Evolutionary conservation across 2,797 vertebrate genomes (phyloP).

Genomic region (Knipowitschia caucasica): DNA sequence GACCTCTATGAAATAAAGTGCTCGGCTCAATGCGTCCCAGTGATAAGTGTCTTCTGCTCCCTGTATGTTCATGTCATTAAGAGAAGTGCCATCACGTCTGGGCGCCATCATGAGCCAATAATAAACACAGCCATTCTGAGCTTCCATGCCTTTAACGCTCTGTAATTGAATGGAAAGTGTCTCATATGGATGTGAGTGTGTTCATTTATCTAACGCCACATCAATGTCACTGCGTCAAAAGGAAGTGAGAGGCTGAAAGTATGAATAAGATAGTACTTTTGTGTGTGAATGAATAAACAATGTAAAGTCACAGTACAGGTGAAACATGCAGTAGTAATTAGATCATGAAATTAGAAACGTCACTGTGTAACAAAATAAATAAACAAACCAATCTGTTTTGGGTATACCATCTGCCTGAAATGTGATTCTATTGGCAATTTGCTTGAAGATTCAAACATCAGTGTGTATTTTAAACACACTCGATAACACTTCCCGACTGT

Average conservation of each 20-base stretch:
- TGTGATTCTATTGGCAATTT: neutral
- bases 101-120: slow-evolving; percentile 51
- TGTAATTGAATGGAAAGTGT: slow-evolving; percentile 63
- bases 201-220: slow-evolving; percentile 47
- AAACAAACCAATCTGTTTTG: neutral
- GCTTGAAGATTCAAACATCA: neutral
- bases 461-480: neutral
- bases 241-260: slow-evolving; percentile 5
- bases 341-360: neutral
- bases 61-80: slow-evolving; percentile 67
- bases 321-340: slow-evolving; percentile 8
- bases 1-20: slow-evolving; percentile 61
- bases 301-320: slow-evolving; percentile 12
- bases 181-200: slow-evolving; percentile 54
- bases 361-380: neutral
- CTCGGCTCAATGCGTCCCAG: slow-evolving; percentile 51
- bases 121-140: slow-evolving; percentile 51
- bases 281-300: slow-evolving; percentile 7
- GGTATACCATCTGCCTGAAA: too few species aligned
- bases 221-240: slow-evolving; percentile 20
- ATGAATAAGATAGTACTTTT: slow-evolving; percentile 17
- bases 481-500: too few species aligned
- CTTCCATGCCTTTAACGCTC: slow-evolving; percentile 48
- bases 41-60: slow-evolving; percentile 51
- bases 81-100: slow-evolving; percentile 54